phyloP scores from a whole-genome alignment of 2,797 vertebrate genomes.

The Trichosurus vulpecula region DNA sequence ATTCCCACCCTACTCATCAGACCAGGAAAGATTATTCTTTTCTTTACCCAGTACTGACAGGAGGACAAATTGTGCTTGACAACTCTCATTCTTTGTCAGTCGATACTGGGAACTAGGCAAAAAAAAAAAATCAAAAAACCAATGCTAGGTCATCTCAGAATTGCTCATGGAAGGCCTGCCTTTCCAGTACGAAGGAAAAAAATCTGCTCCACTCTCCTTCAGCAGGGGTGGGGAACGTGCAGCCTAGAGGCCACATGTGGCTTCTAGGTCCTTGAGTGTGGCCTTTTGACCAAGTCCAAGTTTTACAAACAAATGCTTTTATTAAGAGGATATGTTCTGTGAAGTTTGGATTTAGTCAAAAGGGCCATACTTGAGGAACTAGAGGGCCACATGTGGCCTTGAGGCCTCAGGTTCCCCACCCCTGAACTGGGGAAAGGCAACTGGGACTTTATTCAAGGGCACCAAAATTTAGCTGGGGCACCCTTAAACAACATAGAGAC shows the following conservation, averaged over 20 bases:
- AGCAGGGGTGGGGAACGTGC: neutral
- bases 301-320: no score
- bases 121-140: neutral
- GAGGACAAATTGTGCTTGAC: neutral
- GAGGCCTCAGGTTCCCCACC: no score
- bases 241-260: no score
- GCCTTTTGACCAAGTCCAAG: no score
- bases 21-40: neutral
- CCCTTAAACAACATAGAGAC: neutral
- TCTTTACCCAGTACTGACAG: neutral
- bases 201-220: neutral
- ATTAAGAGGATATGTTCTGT: no score
- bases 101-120: neutral
- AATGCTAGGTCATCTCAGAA: neutral
- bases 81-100: conserved; percentile 3
- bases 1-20: neutral
- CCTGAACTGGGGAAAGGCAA: neutral
- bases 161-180: neutral
- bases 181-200: neutral
- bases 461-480: neutral
- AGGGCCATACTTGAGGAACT: no score
- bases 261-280: no score
- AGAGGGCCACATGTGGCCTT: no score
- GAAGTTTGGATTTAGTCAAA: no score
- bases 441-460: neutral